Evolutionary conservation across 2,113 vertebrate species (phyloP).

Genomic region (Acrocephalus kingi): DNA sequence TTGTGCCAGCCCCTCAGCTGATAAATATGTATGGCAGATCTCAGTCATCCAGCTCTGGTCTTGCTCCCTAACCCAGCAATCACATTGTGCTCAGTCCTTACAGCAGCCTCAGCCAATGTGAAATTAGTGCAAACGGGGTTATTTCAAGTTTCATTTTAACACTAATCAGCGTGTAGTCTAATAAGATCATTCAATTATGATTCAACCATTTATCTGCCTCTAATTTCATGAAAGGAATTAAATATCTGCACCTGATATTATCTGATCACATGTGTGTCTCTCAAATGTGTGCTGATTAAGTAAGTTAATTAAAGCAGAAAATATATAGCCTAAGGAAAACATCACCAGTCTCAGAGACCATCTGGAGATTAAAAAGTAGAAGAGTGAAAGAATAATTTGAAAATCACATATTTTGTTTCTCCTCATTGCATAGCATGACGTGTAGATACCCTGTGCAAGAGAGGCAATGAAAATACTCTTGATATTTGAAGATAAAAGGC

Average conservation of each 20-base stretch:
- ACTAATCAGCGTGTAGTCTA: not conserved
- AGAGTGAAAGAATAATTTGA: not conserved
- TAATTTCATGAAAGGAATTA: not conserved
- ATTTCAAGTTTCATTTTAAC: not conserved
- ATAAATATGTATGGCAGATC: not conserved
- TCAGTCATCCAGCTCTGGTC: not conserved
- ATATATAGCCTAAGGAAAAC: not conserved
- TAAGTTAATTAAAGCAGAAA: constrained; percentile 26
- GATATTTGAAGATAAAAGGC: constrained; percentile 11
- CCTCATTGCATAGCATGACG: not conserved
- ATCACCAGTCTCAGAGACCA: not conserved
- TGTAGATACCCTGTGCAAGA: not conserved
- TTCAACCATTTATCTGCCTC: not conserved
- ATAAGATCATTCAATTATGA: not conserved
- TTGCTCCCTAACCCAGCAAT: not conserved
- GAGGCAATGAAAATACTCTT: not conserved
- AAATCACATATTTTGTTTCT: constrained; percentile 6
- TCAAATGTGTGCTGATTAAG: not conserved
- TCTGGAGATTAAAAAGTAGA: constrained; percentile 28
- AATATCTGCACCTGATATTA: not conserved
- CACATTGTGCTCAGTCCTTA: accelerated
- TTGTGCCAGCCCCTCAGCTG: not conserved
- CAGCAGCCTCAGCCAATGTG: not conserved
- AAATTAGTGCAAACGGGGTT: not conserved
- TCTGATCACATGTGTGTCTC: not conserved